Percentiles rank a stretch among this genome's conserved stretches.
Evolutionary conservation across 1,140 invertebrate genomes (phyloP).

Genomic region (Diuraphis noxia): DNA sequence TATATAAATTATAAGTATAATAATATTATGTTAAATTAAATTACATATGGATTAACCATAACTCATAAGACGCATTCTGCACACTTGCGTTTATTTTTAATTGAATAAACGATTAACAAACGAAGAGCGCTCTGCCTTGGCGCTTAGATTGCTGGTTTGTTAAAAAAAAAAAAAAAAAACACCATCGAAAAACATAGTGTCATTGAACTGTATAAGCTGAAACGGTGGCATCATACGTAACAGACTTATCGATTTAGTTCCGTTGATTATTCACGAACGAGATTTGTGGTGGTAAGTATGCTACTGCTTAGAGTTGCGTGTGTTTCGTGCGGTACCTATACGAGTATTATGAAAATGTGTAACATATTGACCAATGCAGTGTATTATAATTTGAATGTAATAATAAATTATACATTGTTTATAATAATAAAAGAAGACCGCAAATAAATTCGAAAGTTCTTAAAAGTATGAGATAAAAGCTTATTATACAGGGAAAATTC

Average conservation of each 20-base stretch:
- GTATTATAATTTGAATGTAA: not conserved
- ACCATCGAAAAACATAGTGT: not conserved
- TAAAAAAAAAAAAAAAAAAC: too few species aligned
- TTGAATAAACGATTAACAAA: not conserved
- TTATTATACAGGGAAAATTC: not conserved
- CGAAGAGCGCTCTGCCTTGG: not conserved
- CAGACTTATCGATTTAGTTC: not conserved
- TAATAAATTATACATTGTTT: too few species aligned
- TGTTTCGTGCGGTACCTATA: not conserved
- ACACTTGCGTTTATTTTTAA: not conserved
- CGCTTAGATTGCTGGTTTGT: not conserved
- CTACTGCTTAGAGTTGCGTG: not conserved
- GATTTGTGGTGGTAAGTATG: not conserved
- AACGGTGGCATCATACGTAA: not conserved
- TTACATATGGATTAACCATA: not conserved
- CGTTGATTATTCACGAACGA: not conserved
- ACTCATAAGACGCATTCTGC: not conserved
- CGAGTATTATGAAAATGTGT: not conserved
- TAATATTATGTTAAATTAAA: not conserved
- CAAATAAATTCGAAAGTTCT: not conserved
- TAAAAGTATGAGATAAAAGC: not conserved
- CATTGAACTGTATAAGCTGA: not conserved
- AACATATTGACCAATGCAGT: not conserved
- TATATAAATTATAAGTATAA: too few species aligned
- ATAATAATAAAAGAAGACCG: not conserved